Base-by-base conservation (phyloP, 2,888 invertebrate genomes). In the Vanessa cardui region DNA sequence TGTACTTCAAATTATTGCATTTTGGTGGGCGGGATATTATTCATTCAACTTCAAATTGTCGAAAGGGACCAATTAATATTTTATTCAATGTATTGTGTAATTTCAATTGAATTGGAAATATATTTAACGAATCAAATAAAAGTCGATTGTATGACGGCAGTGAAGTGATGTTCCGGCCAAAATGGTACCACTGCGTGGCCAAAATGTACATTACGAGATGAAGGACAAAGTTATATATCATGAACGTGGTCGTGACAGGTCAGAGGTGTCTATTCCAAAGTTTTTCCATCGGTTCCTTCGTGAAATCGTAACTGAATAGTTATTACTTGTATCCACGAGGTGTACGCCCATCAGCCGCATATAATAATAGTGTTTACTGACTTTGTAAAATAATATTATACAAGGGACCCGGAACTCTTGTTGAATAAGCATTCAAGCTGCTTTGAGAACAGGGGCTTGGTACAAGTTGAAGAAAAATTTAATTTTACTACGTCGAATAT, bases 321-420 rank as follows among this genome's bases (percentile, higher is more conserved):
- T 21, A 21, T 15, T 39, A 39, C 39, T 26, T 50, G 9, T 21
- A 12, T 50, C 6, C 20, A 21, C 21, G 9, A 20, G 26, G 50
- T 26, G 6, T 15, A 50, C 21, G 33, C 33, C 33, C 31, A n/a
- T 31, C 3, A n/a, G 31, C 8, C 49, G 49, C 50, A 15, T 21
- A 18, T 31, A 66, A 62, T 69, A 61, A 62, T 33, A 33, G 33
- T 33, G 54, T 54, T 54, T 54, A 54, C n/a, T 2, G 44, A 45
- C 49, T 56, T 50, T 52, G 60, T 54, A 60, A 68, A 60, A 47
- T 56, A 54, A 60, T 64, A 62, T 61, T 61, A 68, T 62, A 50
- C 45, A 54, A 58, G 76, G 58, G 72, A 77, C 70, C 78, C 77
- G 80, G 79, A 80, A 77, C 75, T 78, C 20, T 52, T 62, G 76